Evolutionary conservation across 2,113 vertebrate species (phyloP).

Genomic region (Pogona vitticeps): DNA sequence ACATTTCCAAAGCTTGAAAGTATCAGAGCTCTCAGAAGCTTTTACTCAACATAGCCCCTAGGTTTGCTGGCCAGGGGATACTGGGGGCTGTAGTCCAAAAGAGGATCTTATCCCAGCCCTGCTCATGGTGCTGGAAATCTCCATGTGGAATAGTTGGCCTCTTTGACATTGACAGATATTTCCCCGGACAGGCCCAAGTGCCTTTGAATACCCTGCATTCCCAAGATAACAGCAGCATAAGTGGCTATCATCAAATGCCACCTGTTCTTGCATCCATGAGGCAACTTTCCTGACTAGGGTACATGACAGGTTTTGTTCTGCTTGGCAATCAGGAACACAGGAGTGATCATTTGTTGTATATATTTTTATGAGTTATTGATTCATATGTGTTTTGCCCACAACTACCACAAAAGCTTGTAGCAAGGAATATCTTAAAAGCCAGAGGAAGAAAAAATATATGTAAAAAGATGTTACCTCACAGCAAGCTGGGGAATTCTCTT

Average conservation of each 20-base stretch:
- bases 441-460: neutral
- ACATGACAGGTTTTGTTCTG: neutral
- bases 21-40: too few species aligned
- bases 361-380: slow-evolving; percentile 10
- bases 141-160: fast-evolving
- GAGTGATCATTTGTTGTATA: neutral
- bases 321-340: neutral
- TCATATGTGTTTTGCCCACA: neutral
- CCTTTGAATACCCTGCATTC: neutral
- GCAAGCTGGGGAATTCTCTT: neutral
- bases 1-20: too few species aligned
- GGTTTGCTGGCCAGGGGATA: too few species aligned
- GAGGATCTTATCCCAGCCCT: too few species aligned
- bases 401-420: neutral
- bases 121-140: too few species aligned
- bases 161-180: neutral
- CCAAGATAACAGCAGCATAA: neutral
- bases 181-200: neutral
- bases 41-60: too few species aligned
- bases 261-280: neutral
- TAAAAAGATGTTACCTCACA: neutral
- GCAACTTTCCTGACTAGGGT: neutral
- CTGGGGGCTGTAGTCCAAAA: neutral
- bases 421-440: neutral
- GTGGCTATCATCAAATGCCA: neutral